phyloP scores from a whole-genome alignment of 30 jellyfish, hydroid and myxozoan genomes.

The Mastigias papua region DNA sequence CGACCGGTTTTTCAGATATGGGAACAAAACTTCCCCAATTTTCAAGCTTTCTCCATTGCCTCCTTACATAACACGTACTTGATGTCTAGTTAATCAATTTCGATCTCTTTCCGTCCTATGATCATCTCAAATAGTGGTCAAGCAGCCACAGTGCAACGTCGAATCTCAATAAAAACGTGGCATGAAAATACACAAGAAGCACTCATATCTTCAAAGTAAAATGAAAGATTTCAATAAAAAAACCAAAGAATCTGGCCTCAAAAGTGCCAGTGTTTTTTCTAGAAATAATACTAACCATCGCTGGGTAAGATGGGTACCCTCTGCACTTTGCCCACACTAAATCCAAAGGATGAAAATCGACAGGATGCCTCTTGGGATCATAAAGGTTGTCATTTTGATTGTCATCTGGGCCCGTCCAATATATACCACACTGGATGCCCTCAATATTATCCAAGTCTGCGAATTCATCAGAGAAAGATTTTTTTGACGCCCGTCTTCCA shows the following conservation, averaged over 20 bases:
- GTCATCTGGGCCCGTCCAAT: conserved; percentile 89
- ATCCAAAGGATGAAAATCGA: conserved; percentile 72
- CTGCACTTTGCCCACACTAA: conserved; percentile 99
- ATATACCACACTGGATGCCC: conserved; percentile 91
- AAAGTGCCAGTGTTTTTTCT: not conserved
- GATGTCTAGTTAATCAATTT: no score
- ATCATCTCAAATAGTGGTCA: no score
- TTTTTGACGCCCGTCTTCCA: conserved; percentile 85
- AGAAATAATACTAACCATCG: conserved; percentile 83
- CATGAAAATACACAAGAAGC: no score
- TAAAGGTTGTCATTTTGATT: conserved; percentile 49
- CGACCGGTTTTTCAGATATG: not conserved
- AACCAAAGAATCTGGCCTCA: no score
- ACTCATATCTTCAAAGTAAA: no score
- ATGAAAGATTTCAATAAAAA: not conserved
- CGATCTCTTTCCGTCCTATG: no score
- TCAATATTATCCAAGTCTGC: conserved; percentile 80
- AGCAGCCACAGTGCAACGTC: no score
- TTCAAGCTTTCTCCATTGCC: no score
- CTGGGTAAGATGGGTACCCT: conserved; percentile 99
- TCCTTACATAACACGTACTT: no score
- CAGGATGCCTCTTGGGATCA: conserved; percentile 95
- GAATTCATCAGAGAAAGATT: conserved; percentile 84
- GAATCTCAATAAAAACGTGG: no score
- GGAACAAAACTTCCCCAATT: not conserved